Conservation (phyloP, 2,888 invertebrate genomes). For the Epicampocera succincta region DNA sequence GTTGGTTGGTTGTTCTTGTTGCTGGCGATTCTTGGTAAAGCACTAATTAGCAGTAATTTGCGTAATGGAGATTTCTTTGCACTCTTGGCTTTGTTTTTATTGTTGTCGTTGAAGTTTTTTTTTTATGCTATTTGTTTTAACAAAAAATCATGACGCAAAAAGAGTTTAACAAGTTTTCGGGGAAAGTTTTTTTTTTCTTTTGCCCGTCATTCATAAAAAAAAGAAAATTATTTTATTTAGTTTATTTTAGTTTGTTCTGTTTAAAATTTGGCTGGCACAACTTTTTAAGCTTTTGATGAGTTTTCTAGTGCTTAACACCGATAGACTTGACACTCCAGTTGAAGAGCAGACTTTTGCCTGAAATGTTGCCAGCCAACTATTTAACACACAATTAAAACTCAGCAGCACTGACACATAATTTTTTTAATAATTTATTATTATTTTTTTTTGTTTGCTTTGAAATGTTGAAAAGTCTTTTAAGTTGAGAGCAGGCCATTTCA, state of each 20-base stretch:
- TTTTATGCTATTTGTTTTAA: constrained; percentile 14
- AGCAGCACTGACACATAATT: constrained; percentile 10
- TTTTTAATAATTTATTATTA: not conserved
- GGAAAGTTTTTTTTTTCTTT: constrained; percentile 11
- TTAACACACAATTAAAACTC: constrained; percentile 55
- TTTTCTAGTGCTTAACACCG: constrained; percentile 31
- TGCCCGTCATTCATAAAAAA: constrained; percentile 8
- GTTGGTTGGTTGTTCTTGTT: constrained; percentile 11
- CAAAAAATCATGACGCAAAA: not conserved
- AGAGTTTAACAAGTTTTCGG: constrained; percentile 30
- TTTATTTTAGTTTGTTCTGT: constrained; percentile 13
- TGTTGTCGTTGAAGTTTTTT: not conserved
- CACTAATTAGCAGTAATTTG: constrained; percentile 65
- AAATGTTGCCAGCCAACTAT: constrained; percentile 53
- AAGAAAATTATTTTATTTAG: not conserved
- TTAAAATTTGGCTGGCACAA: constrained; percentile 35
- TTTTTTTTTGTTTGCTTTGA: not conserved
- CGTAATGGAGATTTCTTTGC: constrained; percentile 52
- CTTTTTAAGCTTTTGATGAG: constrained; percentile 39
- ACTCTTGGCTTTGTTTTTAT: constrained; percentile 10
- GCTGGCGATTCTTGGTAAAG: constrained; percentile 40
- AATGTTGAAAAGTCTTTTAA: constrained; percentile 28
- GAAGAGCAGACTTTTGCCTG: constrained; percentile 43
- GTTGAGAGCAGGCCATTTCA: constrained; percentile 37
- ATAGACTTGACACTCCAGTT: constrained; percentile 55